Conservation (phyloP, 2,797 vertebrate genomes). For the Dermochelys coriacea region DNA sequence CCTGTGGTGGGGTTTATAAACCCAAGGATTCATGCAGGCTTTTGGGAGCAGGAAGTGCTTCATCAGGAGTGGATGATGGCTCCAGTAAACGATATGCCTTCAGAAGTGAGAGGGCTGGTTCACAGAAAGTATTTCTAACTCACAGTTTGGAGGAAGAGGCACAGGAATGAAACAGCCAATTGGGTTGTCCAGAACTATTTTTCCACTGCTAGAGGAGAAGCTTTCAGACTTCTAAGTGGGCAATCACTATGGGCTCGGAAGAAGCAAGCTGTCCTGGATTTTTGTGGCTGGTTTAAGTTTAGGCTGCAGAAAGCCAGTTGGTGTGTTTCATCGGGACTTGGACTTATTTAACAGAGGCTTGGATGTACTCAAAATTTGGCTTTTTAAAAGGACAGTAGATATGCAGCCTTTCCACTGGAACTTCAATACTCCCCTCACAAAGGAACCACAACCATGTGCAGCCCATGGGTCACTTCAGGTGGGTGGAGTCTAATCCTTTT, state of each 20-base stretch:
- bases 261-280: neutral
- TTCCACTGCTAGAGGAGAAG: neutral
- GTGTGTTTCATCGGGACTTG: too few relatives aligned
- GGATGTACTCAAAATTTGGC: too few relatives aligned
- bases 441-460: too few relatives aligned
- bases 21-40: neutral
- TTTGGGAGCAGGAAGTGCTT: neutral
- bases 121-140: neutral
- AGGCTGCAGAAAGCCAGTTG: neutral
- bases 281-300: neutral
- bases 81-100: neutral
- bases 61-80: accelerated
- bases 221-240: neutral
- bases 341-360: too few relatives aligned
- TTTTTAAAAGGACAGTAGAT: too few relatives aligned
- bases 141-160: neutral
- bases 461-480: too few relatives aligned
- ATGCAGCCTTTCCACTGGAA: too few relatives aligned
- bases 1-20: neutral
- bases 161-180: neutral
- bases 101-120: neutral
- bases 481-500: too few relatives aligned
- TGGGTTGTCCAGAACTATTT: neutral
- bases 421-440: too few relatives aligned
- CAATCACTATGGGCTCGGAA: neutral